phyloP scores from a whole-genome alignment of 2,797 vertebrate genomes.

The Passerculus sandwichensis region DNA sequence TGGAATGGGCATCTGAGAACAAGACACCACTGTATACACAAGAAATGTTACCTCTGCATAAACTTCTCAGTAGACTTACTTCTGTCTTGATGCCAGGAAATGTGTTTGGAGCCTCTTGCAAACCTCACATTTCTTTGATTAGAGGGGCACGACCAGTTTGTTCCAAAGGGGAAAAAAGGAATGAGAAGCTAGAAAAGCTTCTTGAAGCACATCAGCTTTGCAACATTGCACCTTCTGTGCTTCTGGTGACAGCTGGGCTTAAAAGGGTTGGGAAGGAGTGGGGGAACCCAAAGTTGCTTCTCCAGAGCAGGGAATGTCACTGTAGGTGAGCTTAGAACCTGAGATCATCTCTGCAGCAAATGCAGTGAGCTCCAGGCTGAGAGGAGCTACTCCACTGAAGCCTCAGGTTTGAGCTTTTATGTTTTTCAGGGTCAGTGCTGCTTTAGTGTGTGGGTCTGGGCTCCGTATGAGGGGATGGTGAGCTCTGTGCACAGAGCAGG shows the following conservation, averaged over 20 bases:
- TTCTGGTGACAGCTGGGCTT: neutral
- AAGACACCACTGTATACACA: slow-evolving; percentile 55
- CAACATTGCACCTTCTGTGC: neutral
- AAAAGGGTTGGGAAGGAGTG: neutral
- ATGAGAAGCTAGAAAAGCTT: neutral
- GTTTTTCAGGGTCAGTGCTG: neutral
- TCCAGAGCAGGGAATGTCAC: neutral
- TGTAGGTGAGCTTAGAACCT: neutral
- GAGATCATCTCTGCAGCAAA: neutral
- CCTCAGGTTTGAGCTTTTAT: neutral
- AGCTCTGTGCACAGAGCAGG: neutral
- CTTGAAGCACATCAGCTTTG: neutral
- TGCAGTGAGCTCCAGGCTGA: neutral
- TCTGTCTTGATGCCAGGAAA: slow-evolving; percentile 60
- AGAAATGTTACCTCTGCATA: slow-evolving; percentile 57
- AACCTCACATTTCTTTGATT: slow-evolving; percentile 54
- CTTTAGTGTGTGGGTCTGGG: neutral
- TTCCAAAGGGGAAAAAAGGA: neutral
- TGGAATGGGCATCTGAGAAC: slow-evolving; percentile 51
- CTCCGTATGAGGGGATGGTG: fast-evolving
- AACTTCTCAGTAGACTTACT: slow-evolving; percentile 60
- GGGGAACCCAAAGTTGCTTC: neutral
- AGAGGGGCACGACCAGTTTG: slow-evolving; percentile 23
- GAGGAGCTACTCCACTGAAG: neutral
- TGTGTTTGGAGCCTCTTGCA: slow-evolving; percentile 24